Evolutionary conservation across 2,797 vertebrate genomes (phyloP), one percentile per base, ranked within the genome.

Genomic region (Labroides dimidiatus): DNA sequence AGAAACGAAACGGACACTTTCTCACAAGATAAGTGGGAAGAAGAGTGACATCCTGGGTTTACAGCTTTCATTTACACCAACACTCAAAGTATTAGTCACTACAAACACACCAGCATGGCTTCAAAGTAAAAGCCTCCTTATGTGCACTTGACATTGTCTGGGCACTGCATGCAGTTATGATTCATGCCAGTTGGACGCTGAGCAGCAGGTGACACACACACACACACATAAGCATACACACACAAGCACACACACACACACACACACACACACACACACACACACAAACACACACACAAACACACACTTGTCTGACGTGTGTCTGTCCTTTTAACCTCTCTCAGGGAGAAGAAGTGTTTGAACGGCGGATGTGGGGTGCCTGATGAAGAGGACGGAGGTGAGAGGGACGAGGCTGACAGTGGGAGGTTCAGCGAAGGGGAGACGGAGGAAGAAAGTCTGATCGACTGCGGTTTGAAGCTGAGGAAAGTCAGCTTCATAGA

Each of bases 401-500:
- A 96, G 75, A 94, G 93, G 36, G 95, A 96, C 44, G 95, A 93
- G 69, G 94, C 84, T 0, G 92, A 92, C 86, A 90, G 91, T 11
- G 93, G 89, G 75, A 90, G 94, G 71, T 93, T 93, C 82, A 93
- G 91, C 11, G 93, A 94, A 15, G 96, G 96, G 0, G 97, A 97
- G 23, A 94, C 93, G 0, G 97, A 97, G 69, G 96, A 96, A 36
- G 96, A 96, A 24, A 86, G 93, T 79, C 82, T 95, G 48, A 91
- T 97, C 12, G 98, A 99, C 82, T 98, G 96, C 0, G 97, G 97
- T 59, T 87, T 98, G 49, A 96, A 95, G 85, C 91, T 99, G 79
- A 95, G 96, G 88, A 98, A 97, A 89, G 97, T 99, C 82, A 99
- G 97, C 90, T 99, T 99, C 77, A 95, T 96, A 0, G 97, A 99